These are phyloP conservation scores for Halesus radiatus DNA, from an alignment of 1,140 invertebrate species.

Conservation along the genomic window DNA sequence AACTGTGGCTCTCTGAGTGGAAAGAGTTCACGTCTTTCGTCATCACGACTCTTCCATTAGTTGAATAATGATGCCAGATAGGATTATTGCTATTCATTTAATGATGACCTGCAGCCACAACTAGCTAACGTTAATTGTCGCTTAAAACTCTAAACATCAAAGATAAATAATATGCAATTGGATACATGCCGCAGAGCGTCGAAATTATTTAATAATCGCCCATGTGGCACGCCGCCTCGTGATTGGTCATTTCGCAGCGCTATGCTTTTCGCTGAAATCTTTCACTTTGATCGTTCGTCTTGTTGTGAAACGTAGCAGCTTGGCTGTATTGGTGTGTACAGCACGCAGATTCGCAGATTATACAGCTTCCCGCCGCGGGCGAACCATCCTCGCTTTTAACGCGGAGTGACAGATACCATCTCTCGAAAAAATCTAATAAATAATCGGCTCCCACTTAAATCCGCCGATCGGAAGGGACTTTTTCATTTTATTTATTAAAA, in stretches of 20 bases:
- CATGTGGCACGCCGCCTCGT: neutral
- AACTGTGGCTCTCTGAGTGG: too few species aligned
- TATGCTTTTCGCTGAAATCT: constrained; percentile 13
- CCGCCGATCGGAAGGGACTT: constrained; percentile 20
- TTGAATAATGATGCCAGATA: constrained; percentile 14
- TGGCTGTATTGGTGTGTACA: too few species aligned
- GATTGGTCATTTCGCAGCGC: neutral
- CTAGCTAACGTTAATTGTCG: constrained; percentile 32
- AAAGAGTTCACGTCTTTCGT: constrained; percentile 8
- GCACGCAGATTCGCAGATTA: neutral
- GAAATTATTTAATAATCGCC: constrained; percentile 24
- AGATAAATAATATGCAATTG: constrained; percentile 26
- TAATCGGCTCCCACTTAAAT: constrained; percentile 12
- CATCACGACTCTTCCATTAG: constrained; percentile 12
- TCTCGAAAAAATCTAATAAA: constrained; percentile 29
- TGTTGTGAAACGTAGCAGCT: too few species aligned
- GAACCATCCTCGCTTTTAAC: neutral
- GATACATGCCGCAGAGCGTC: neutral
- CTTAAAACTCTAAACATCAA: constrained; percentile 34
- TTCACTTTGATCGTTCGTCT: constrained; percentile 7
- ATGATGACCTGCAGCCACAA: constrained; percentile 2
- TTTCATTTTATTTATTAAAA: constrained; percentile 15
- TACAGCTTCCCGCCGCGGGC: neutral
- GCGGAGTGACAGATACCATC: constrained; percentile 15
- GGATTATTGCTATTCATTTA: constrained; percentile 21